These are phyloP conservation scores for Leptodactylus fallax DNA, from an alignment of 2,797 vertebrate genomes.

Conservation along the genomic window DNA sequence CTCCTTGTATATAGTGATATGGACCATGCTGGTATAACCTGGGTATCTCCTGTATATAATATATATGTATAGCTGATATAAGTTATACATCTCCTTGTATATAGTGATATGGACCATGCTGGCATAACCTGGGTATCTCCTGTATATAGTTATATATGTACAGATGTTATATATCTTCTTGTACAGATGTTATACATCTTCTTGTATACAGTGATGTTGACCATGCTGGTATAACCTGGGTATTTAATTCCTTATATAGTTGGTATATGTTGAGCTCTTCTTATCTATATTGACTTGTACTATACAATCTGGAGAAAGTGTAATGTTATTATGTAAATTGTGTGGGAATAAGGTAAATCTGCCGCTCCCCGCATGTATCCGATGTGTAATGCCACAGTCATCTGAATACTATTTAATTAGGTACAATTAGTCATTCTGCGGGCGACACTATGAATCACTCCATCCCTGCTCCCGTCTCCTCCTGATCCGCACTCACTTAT, in stretches of 20 bases:
- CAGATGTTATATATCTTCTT: background rate
- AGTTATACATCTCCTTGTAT: background rate
- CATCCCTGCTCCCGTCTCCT: background rate
- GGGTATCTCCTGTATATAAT: background rate
- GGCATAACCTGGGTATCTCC: background rate
- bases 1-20: background rate
- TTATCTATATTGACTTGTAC: background rate
- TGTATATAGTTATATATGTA: background rate
- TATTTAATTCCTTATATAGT: background rate
- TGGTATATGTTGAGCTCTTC: background rate
- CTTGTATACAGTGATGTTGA: background rate
- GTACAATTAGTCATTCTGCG: conserved; percentile 48
- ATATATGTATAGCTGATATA: background rate
- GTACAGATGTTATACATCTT: background rate
- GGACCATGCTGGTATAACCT: background rate
- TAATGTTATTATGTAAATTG: background rate
- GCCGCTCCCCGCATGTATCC: background rate
- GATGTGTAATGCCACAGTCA: conserved; percentile 42
- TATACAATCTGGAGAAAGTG: background rate
- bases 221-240: background rate
- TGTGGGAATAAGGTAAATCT: conserved; percentile 4
- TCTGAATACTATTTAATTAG: conserved; percentile 38
- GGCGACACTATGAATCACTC: conserved; percentile 44
- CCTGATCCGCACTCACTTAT: background rate
- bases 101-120: too few species aligned